phyloP scores from a whole-genome alignment of 2,113 vertebrate genomes.

The Mormoops blainvillei region DNA sequence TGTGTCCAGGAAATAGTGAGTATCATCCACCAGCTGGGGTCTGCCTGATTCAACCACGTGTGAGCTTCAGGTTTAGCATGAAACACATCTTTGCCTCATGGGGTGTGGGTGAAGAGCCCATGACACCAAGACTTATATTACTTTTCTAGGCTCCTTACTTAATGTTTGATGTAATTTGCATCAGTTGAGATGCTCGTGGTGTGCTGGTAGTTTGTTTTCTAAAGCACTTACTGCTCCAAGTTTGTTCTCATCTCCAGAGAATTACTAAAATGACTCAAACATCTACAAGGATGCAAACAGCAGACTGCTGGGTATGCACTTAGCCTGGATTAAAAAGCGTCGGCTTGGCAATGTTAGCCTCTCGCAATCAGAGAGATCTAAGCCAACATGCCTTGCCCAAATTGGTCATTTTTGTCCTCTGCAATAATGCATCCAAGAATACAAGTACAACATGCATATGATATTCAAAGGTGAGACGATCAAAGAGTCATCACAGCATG shows the following conservation, averaged over 20 bases:
- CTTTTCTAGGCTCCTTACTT: neutral
- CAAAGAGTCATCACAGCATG: neutral
- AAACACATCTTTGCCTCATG: neutral
- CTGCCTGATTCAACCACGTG: neutral
- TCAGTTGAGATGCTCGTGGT: neutral
- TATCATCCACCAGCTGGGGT: neutral
- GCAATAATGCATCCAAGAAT: neutral
- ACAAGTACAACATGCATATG: constrained; percentile 13
- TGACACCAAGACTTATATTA: neutral
- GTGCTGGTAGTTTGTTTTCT: neutral
- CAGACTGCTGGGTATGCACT: neutral
- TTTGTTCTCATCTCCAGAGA: constrained; percentile 40
- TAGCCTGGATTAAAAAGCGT: neutral
- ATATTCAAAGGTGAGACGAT: constrained; percentile 42
- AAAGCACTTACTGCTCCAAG: neutral
- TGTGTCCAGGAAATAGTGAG: neutral
- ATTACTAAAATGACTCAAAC: constrained; percentile 48
- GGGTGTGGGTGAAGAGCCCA: neutral
- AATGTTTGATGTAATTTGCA: neutral
- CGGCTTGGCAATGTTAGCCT: neutral
- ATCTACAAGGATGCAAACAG: constrained; percentile 7
- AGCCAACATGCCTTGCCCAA: neutral
- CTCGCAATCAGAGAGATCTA: neutral
- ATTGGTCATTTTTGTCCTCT: constrained; percentile 3
- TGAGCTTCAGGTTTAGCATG: neutral